Evolutionary conservation across 1,140 invertebrate genomes (phyloP).

Genomic region (Spodoptera litura): DNA sequence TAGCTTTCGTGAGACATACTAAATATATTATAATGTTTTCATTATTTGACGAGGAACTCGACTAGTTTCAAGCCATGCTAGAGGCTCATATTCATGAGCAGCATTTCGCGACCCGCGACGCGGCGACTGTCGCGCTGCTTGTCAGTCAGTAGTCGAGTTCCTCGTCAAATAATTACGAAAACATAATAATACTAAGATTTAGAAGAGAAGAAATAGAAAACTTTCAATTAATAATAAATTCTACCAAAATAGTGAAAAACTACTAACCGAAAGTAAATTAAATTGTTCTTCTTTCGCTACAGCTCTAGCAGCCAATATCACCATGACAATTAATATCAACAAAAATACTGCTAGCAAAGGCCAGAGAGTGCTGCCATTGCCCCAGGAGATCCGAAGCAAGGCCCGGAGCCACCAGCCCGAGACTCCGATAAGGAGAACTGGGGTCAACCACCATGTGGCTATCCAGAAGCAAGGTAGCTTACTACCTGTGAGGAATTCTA

Average conservation of each 20-base stretch:
- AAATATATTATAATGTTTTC: too few relatives aligned
- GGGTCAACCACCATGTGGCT: slow-evolving; percentile 69
- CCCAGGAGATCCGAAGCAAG: slow-evolving; percentile 63
- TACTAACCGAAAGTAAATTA: slow-evolving; percentile 76
- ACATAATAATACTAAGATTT: too few relatives aligned
- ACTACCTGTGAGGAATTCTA: slow-evolving; percentile 77
- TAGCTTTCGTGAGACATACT: too few relatives aligned
- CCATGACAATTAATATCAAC: slow-evolving; percentile 71
- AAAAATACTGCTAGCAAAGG: slow-evolving; percentile 71
- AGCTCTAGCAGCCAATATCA: slow-evolving; percentile 72
- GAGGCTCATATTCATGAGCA: too few relatives aligned
- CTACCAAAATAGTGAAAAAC: neutral
- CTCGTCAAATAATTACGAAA: too few relatives aligned
- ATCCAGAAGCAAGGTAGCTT: slow-evolving; percentile 71
- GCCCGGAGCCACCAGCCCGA: slow-evolving; percentile 77
- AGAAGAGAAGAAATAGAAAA: too few relatives aligned
- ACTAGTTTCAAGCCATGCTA: too few relatives aligned
- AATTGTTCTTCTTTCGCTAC: slow-evolving; percentile 81
- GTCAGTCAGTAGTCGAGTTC: too few relatives aligned
- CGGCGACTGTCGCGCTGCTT: too few relatives aligned
- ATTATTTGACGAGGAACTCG: too few relatives aligned
- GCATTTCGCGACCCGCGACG: too few relatives aligned
- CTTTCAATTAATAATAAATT: neutral
- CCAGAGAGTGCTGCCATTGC: slow-evolving; percentile 67
- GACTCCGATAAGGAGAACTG: slow-evolving; percentile 67